A percentile compares a stretch with the other conserved stretches of the same genome.
Evolutionary conservation across 2,113 vertebrate genomes (phyloP).

Genomic region (Lepus timidus): DNA sequence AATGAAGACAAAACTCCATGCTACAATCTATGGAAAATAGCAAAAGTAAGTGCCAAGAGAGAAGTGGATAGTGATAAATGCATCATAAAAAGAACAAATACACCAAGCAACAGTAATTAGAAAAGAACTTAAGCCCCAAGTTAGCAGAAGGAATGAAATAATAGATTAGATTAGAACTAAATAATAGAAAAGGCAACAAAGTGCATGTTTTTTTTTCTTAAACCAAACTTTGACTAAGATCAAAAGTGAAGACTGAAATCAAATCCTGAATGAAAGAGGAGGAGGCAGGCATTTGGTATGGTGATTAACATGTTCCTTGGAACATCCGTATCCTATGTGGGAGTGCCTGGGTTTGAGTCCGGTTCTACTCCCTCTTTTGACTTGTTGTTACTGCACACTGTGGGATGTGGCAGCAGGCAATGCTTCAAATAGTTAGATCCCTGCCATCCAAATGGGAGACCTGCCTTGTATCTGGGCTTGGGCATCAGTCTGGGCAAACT

Average conservation of each 20-base stretch:
- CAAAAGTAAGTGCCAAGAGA: neutral
- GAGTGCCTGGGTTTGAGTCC: too few species aligned
- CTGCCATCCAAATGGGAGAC: too few species aligned
- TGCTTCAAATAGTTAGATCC: too few species aligned
- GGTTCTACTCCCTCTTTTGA: too few species aligned
- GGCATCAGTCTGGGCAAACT: too few species aligned
- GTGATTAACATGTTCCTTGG: too few species aligned
- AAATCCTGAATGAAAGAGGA: too few species aligned
- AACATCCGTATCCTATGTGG: too few species aligned
- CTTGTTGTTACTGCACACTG: too few species aligned
- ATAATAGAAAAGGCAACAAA: neutral
- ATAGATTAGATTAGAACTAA: neutral
- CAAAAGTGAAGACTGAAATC: neutral
- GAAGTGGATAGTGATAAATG: neutral
- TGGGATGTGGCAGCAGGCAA: too few species aligned
- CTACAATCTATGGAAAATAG: neutral
- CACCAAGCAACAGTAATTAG: neutral
- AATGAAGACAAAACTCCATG: neutral
- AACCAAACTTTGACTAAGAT: neutral
- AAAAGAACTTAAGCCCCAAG: slow-evolving; percentile 3
- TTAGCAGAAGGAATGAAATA: neutral
- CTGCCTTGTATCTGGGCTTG: too few species aligned
- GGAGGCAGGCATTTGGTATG: too few species aligned
- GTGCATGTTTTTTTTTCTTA: neutral
- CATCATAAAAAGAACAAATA: neutral